Base-by-base conservation (phyloP, 2,888 invertebrate species). In the Ochropacha duplaris region DNA sequence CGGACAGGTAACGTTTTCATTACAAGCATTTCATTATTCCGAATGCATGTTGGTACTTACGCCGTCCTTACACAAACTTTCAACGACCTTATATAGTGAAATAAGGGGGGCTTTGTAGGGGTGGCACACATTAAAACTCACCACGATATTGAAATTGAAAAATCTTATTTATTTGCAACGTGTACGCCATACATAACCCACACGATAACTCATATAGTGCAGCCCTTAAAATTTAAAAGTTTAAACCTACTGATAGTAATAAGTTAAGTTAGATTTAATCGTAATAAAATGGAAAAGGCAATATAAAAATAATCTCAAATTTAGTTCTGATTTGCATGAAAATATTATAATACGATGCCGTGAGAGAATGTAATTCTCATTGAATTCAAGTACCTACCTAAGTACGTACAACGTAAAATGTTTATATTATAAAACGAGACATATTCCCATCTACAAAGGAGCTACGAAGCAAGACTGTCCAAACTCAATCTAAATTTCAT, bases 401-500 rank as follows among this genome's bases (percentile, higher is more conserved):
- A n/a, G n/a, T n/a, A 44, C 11, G 12, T 9, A 19, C 19, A 44
- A 44, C 44, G 9, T 6, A 44, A 44, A 44, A 44, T 44, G 19
- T 19, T 9, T 44, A 44, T 19, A 44, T 44, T 44, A 44, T 31
- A 52, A 31, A 31, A 34, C 31, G 52, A 31, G 34, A 52, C 28
- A 31, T 57, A 61, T 68, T 68, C 70, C 70, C 63, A 50, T 66
- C 67, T 66, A 75, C 77, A 80, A 81, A 81, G 78, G 70, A 66
- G 64, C 72, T 65, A 71, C 76, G 73, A 77, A 78, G 77, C 79
- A 78, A 72, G 74, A 75, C 80, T 83, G 87, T 83, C 87, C 87
- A 90, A 90, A 91, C 84, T 90, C 90, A 88, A 92, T 92, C 86
- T 87, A 88, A 90, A 92, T 89, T 90, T 92, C 90, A 92, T 92